A percentile compares a stretch with the other conserved stretches of the same genome.
These are phyloP conservation scores for Apaloderma vittatum DNA, from an alignment of 2,113 vertebrate genomes.

Conservation along the genomic window DNA sequence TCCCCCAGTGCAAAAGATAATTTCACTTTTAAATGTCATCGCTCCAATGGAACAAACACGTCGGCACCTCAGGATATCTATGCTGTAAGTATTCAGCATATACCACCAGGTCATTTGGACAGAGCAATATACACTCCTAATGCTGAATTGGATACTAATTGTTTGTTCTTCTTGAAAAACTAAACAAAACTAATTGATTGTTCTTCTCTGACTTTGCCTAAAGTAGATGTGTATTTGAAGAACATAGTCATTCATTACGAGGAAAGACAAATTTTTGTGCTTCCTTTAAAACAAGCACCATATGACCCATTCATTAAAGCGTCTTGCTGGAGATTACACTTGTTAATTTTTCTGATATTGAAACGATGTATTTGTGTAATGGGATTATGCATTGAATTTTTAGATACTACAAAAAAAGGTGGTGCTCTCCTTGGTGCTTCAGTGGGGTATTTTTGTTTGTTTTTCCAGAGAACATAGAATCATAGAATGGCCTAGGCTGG, in stretches of 20 bases:
- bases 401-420: background rate
- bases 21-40: constrained; percentile 99
- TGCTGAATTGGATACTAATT: background rate
- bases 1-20: constrained; percentile 93
- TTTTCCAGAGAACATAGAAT: background rate
- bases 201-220: background rate
- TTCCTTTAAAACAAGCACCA: background rate
- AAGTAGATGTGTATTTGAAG: background rate
- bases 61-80: constrained; percentile 98
- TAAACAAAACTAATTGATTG: background rate
- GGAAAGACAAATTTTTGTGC: background rate
- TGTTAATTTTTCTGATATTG: background rate
- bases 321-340: background rate
- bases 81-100: constrained; percentile 82
- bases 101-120: background rate
- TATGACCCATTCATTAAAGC: background rate
- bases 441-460: background rate
- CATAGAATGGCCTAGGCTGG: no score
- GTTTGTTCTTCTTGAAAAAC: background rate
- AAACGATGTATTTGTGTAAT: background rate
- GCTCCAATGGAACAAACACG: constrained; percentile 98
- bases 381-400: background rate
- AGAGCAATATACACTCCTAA: background rate
- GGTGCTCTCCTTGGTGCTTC: background rate
- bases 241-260: background rate